Evolutionary conservation across 2,113 vertebrate species (phyloP), one percentile per base, ranked within the genome.

Genomic region (Prunella himalayana): DNA sequence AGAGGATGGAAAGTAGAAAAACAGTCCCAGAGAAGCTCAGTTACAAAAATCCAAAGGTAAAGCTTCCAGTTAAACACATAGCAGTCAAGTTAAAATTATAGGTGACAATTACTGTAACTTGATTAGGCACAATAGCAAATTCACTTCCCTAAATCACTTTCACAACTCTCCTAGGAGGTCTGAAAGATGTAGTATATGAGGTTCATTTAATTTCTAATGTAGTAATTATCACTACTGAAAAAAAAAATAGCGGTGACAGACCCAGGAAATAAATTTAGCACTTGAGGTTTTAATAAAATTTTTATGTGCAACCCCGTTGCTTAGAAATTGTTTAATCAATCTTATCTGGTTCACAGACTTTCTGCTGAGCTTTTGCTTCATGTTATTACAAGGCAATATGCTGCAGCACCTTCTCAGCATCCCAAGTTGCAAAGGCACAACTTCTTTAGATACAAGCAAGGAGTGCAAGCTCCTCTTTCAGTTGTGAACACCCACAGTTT

Each of bases 181-280:
- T 94, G 89, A 96, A 87, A 96, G 93, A 95, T 94, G 92, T 96
- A 96, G 94, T 96, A 95, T 96, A 97, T 95, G 96, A 96, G 97
- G 90, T 96, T 98, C 96, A 98, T 97, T 98, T 98, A 97, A 97
- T 98, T 97, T 97, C 96, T 97, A 97, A 97, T 97, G 95, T 94
- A 95, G 97, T 97, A 98, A 98, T 98, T 97, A 97, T 98, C 95
- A 96, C 91, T 82, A 96, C 93, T 94, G 94, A 95, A 94, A 95
- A 92, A 94, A 59, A 96, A 93, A 95, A 94, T 90, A 93, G 94
- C 47, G 0, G 91, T 95, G 89, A 94, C 95, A 97, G 96, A 97
- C 94, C 82, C 87, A 97, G 94, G 94, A 97, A 97, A 96, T 97
- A 97, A 96, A 97, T 97, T 97, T 96, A 97, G 89, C 93, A 94